Conservation (phyloP, 2,113 vertebrate genomes). For the Prietella phreatophila region DNA sequence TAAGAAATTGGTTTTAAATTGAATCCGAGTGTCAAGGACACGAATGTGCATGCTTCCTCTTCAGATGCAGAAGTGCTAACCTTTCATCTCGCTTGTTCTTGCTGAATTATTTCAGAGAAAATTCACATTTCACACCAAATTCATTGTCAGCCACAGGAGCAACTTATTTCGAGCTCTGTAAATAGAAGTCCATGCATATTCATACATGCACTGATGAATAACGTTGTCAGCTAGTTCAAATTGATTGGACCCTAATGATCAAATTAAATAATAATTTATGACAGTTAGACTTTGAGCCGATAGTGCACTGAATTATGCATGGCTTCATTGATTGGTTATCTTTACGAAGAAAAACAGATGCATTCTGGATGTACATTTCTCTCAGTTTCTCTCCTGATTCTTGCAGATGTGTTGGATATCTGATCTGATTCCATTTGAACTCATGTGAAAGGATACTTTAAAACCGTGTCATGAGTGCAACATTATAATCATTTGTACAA, state of each 20-base stretch:
- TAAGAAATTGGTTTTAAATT: not conserved
- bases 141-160: constrained; percentile 42
- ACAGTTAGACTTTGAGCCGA: constrained; percentile 64
- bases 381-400: not conserved
- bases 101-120: constrained; percentile 64
- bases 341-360: constrained; percentile 54
- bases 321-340: constrained; percentile 60
- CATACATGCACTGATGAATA: constrained; percentile 64
- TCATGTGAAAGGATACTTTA: not conserved
- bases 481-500: not conserved
- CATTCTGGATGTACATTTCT: not conserved
- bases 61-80: constrained; percentile 51
- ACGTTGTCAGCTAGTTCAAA: constrained; percentile 68
- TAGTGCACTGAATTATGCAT: constrained; percentile 67
- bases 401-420: not conserved
- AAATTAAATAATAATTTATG: constrained; percentile 72
- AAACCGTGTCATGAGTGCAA: not conserved
- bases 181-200: constrained; percentile 65
- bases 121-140: constrained; percentile 47
- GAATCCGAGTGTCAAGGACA: not conserved
- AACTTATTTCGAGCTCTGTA: constrained; percentile 54
- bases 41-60: not conserved
- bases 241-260: constrained; percentile 68
- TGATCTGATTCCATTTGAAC: not conserved
- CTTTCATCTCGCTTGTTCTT: constrained; percentile 61